Percentiles rank a stretch among this genome's conserved stretches.
These are phyloP conservation scores for Crotophaga sulcirostris DNA, from an alignment of 2,113 vertebrate species.

Conservation along the genomic window DNA sequence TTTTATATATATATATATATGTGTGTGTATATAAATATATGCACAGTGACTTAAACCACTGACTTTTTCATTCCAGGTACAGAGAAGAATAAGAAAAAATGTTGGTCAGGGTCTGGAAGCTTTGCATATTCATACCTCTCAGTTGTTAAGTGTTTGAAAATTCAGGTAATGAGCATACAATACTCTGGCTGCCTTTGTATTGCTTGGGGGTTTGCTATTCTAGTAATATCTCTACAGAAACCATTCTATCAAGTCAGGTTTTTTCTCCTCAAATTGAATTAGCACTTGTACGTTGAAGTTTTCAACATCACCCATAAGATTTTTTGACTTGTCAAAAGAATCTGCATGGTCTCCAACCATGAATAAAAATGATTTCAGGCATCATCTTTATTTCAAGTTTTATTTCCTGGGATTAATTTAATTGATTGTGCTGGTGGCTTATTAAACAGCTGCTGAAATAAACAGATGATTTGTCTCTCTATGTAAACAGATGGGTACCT, in stretches of 20 bases:
- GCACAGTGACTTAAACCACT: background rate
- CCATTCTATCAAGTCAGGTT: conserved; percentile 47
- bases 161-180: conserved; percentile 68
- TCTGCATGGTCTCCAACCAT: conserved; percentile 70
- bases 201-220: conserved; percentile 71
- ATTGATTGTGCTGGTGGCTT: conserved; percentile 63
- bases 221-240: conserved; percentile 57
- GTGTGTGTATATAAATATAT: background rate
- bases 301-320: conserved; percentile 78
- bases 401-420: conserved; percentile 77
- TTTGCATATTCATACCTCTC: conserved; percentile 73
- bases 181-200: conserved; percentile 64
- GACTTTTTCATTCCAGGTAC: background rate
- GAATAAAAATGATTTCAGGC: conserved; percentile 80
- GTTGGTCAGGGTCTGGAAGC: conserved; percentile 35
- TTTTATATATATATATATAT: background rate
- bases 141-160: conserved; percentile 67
- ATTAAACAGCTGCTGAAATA: conserved; percentile 59
- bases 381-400: conserved; percentile 70
- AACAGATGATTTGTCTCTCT: conserved; percentile 48
- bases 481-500: background rate
- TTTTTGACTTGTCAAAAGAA: conserved; percentile 77
- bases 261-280: conserved; percentile 57
- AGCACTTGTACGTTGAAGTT: conserved; percentile 72
- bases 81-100: background rate